Conservation (phyloP, 2,888 invertebrate genomes). For the Cataglyphis altisquamis region DNA sequence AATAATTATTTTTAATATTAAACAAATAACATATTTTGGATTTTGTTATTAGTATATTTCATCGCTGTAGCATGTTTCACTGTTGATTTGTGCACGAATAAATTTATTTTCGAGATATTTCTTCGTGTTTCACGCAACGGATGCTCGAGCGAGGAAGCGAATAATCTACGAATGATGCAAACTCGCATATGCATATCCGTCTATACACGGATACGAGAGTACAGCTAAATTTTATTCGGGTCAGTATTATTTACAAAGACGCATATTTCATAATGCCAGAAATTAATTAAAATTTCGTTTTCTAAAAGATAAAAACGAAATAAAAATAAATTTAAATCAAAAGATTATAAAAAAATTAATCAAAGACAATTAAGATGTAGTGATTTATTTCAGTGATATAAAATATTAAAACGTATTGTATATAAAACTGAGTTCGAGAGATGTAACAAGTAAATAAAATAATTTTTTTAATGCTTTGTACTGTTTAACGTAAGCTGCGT, state of each 20-base stretch:
- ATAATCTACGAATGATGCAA: constrained; percentile 54
- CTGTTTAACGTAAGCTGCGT: background rate
- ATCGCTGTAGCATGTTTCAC: background rate
- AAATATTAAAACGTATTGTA: background rate
- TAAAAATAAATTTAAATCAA: background rate
- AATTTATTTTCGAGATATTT: constrained; percentile 49
- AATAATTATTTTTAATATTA: constrained; percentile 26
- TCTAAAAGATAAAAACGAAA: background rate
- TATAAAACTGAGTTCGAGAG: background rate
- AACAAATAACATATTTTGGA: constrained; percentile 7
- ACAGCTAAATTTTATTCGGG: constrained; percentile 39
- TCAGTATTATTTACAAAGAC: constrained; percentile 68
- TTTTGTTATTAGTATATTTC: constrained; percentile 28
- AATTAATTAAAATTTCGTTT: constrained; percentile 69
- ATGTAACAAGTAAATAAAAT: background rate
- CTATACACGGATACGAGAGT: constrained; percentile 43
- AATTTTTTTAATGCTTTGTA: background rate
- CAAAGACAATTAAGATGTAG: background rate
- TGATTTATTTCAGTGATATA: background rate
- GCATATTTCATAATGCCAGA: constrained; percentile 53
- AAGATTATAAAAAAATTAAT: background rate
- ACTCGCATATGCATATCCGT: constrained; percentile 3
- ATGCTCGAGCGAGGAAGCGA: constrained; percentile 8
- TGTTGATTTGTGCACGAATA: constrained; percentile 39
- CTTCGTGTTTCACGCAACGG: constrained; percentile 22